Conservation (phyloP, 2,113 vertebrate species). For the rabbit (Oryctolagus cuniculus) region mOryCun1.1 NC_091447.1:54489001-54489500, state of each 20-base stretch:
- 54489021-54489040: background rate
- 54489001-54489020: background rate
- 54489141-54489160: background rate
- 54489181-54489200: background rate
- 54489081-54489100: background rate
- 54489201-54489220: background rate
- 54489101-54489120: background rate
- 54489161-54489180: background rate
- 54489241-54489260: rapidly evolving
- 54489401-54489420: rapidly evolving
- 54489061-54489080: background rate
- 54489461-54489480: too few species aligned
- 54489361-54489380: background rate
- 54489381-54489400: too few species aligned
- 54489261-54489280: background rate
- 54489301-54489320: background rate
- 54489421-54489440: background rate
- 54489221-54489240: background rate
- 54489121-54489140: background rate
- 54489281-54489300: background rate
- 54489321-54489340: background rate
- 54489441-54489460: background rate
- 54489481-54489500: too few species aligned
- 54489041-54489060: background rate
- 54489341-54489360: background rate